Percentiles rank a stretch among this genome's conserved stretches.
Conservation (phyloP, 1,140 invertebrate genomes). For the Sycophila sp. region DNA sequence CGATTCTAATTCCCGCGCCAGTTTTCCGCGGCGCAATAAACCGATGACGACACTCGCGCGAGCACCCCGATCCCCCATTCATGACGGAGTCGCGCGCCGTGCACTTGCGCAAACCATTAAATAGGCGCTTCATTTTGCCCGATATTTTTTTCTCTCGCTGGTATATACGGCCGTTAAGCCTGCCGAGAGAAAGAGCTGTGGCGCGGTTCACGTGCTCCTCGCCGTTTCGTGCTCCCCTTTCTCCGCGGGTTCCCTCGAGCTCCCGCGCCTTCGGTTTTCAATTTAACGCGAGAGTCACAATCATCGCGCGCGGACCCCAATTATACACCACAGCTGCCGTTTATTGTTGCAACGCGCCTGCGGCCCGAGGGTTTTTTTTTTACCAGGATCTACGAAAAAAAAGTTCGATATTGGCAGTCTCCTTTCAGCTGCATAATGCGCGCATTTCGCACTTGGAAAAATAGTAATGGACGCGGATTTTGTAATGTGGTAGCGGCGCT, state of each 20-base stretch:
- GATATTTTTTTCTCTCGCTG: too few relatives aligned
- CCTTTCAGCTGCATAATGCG: neutral
- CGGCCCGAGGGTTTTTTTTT: too few relatives aligned
- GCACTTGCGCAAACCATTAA: neutral
- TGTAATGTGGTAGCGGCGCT: too few relatives aligned
- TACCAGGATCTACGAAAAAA: neutral
- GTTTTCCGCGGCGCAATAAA: neutral
- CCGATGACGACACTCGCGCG: neutral
- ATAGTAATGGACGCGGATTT: neutral
- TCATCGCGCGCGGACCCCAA: neutral
- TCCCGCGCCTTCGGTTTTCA: constrained; percentile 9
- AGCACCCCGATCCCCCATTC: neutral
- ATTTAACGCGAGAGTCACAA: neutral
- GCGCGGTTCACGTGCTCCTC: too few relatives aligned
- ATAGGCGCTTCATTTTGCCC: neutral
- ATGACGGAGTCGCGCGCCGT: neutral
- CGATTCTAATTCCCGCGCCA: too few relatives aligned
- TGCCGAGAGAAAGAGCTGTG: neutral
- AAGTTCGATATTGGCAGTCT: neutral
- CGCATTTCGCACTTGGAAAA: neutral
- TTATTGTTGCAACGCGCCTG: neutral
- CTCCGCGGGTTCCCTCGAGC: too few relatives aligned
- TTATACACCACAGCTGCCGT: neutral
- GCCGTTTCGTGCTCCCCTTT: too few relatives aligned
- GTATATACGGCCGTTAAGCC: too few relatives aligned